Conservation (phyloP, 2,113 vertebrate species). For the Cheirogaleus medius region DNA sequence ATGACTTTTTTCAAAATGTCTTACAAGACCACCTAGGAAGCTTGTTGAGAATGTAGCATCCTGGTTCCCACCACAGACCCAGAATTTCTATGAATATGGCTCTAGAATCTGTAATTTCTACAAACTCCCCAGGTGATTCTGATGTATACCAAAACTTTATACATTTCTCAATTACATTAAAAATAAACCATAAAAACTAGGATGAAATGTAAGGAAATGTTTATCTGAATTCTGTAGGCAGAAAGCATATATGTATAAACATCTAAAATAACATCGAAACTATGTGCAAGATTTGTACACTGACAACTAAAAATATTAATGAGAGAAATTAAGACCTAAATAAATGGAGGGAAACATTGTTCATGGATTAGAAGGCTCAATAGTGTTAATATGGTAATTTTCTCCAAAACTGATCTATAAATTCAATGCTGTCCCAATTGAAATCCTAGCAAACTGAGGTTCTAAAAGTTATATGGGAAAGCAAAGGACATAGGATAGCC, state of each 20-base stretch:
- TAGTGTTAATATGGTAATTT: neutral
- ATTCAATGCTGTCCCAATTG: neutral
- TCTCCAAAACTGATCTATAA: constrained; percentile 7
- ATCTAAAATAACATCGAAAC: neutral
- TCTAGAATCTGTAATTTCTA: neutral
- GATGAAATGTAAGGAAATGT: neutral
- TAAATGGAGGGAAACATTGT: neutral
- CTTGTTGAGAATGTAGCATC: neutral
- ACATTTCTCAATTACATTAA: neutral
- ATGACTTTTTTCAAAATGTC: neutral
- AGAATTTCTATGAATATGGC: neutral
- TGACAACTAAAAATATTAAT: neutral
- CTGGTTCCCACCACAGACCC: neutral
- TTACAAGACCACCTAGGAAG: neutral
- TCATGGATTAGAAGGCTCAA: neutral
- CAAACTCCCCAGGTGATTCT: neutral
- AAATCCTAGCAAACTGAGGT: neutral
- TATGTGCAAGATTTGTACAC: neutral
- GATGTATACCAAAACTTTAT: neutral
- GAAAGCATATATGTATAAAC: neutral
- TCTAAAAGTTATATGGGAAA: constrained; percentile 22
- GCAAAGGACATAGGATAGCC: neutral
- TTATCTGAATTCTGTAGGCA: neutral
- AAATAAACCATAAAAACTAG: neutral
- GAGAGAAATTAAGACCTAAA: neutral